phyloP scores from a whole-genome alignment of 2,113 vertebrate genomes.

The Azemiops feae region DNA sequence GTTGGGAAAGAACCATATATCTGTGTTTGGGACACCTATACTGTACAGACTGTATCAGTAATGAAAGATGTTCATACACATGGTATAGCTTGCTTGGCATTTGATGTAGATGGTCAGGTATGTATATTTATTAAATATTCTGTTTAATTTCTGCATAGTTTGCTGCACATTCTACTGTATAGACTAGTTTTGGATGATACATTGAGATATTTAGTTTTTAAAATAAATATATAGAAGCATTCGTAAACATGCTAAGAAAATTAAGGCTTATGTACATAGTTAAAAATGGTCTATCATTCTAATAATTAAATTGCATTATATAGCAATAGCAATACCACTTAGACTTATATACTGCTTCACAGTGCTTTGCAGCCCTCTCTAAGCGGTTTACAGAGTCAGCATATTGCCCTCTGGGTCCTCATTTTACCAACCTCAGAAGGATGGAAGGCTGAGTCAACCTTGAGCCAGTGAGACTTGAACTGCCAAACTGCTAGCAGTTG shows the following conservation, averaged over 20 bases:
- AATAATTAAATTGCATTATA: background rate
- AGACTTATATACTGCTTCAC: too few relatives aligned
- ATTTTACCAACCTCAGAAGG: too few relatives aligned
- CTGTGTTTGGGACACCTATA: constrained; percentile 97
- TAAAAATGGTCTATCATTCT: background rate
- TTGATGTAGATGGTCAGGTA: constrained; percentile 97
- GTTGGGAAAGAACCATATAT: constrained; percentile 98
- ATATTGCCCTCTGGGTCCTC: too few relatives aligned
- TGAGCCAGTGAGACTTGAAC: too few relatives aligned
- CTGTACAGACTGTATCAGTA: constrained; percentile 90
- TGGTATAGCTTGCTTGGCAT: constrained; percentile 94
- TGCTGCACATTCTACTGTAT: background rate
- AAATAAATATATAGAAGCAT: constrained; percentile 8
- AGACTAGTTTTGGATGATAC: background rate
- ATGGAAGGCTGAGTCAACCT: too few relatives aligned
- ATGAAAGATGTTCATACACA: constrained; percentile 94
- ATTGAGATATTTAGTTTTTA: constrained; percentile 31
- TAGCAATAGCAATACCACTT: background rate
- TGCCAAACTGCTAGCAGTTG: too few relatives aligned
- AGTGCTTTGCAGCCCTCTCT: too few relatives aligned
- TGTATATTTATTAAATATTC: constrained; percentile 70
- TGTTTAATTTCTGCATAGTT: constrained; percentile 35
- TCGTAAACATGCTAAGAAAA: background rate
- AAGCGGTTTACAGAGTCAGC: too few relatives aligned
- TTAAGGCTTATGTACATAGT: background rate